Base-by-base conservation (phyloP, 2,113 vertebrate species). In the Cygnus buccinator region DNA sequence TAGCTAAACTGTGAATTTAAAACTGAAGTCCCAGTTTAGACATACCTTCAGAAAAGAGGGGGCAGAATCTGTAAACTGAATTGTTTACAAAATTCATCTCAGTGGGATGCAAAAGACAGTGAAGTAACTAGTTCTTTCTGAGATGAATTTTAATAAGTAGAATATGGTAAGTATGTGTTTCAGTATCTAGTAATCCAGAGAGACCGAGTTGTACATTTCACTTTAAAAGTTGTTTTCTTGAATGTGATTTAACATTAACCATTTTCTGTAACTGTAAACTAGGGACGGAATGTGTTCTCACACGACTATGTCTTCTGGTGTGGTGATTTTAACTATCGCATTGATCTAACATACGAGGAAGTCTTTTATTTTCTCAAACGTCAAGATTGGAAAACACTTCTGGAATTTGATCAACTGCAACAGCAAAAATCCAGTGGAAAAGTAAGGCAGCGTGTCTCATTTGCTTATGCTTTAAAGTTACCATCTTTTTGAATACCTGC, bases 251-350 rank as follows among this genome's bases (percentile, higher is more conserved):
- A 77, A 46, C 25, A 48, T 58, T 84, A 88, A 94, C 22, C 13
- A 28, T 57, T 46, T 85, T 90, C 18, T 95, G 10, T 96, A 44
- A 50, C 54, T 92, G 39, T 74, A 41, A 59, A 74, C 67, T 82
- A 98, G 98, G 98, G 98, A 17, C 97, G 90, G 81, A 98, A 91
- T 5, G 63, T 98, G 43, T 98, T 98, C 81, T 98, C 98, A 43
- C 98, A 98, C 4, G 98, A 98, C 89, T 98, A 98, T 5, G 98
- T 98, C 54, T 98, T 98, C 80, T 98, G 98, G 98, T 98, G 98
- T 54, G 98, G 98, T 0, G 98, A 98, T 81, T 98, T 98, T 91
- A 98, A 98, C 96, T 98, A 98, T 86, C 98, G 98, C 85, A 98
- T 98, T 9, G 98, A 98, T 44, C 97, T 98, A 21, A 98, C 98